phyloP scores from a whole-genome alignment of 2,888 invertebrate species.

The Schrankia costaestrigalis region DNA sequence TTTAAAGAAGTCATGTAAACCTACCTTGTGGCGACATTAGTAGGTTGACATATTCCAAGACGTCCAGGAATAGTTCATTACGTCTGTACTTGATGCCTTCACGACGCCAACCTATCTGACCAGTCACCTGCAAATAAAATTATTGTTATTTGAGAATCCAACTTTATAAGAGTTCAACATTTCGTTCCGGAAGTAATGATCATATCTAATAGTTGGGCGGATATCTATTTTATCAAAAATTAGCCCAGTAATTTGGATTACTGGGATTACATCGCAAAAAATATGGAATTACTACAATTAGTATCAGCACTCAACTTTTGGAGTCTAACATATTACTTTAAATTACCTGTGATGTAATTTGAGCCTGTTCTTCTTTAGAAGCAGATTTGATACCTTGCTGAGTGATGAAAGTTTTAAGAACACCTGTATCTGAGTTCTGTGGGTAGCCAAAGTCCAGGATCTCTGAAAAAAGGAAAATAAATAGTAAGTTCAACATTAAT shows the following conservation, averaged over 20 bases:
- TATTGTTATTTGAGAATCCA: neutral
- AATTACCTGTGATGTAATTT: constrained; percentile 98
- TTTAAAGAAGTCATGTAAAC: neutral
- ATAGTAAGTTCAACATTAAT: neutral
- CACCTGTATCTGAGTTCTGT: constrained; percentile 99
- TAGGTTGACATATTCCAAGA: constrained; percentile 98
- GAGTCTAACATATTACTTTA: no score
- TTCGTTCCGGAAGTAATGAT: no score
- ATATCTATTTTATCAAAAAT: no score
- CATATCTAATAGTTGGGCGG: no score
- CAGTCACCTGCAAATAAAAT: constrained; percentile 83
- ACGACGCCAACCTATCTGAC: constrained; percentile 99
- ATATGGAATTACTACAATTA: no score
- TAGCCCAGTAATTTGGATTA: no score
- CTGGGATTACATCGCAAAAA: no score
- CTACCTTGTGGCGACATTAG: constrained; percentile 99
- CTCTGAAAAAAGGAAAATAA: constrained; percentile 82
- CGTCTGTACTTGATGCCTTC: constrained; percentile 99
- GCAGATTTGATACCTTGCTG: constrained; percentile 99
- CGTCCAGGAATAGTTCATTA: constrained; percentile 99
- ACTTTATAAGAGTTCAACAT: no score
- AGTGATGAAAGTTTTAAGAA: constrained; percentile 99
- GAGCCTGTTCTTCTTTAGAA: constrained; percentile 99
- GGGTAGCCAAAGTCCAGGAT: constrained; percentile 99
- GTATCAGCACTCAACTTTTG: no score